Base-by-base conservation (phyloP, 2,797 vertebrate genomes). In the Tachyglossus aculeatus region DNA sequence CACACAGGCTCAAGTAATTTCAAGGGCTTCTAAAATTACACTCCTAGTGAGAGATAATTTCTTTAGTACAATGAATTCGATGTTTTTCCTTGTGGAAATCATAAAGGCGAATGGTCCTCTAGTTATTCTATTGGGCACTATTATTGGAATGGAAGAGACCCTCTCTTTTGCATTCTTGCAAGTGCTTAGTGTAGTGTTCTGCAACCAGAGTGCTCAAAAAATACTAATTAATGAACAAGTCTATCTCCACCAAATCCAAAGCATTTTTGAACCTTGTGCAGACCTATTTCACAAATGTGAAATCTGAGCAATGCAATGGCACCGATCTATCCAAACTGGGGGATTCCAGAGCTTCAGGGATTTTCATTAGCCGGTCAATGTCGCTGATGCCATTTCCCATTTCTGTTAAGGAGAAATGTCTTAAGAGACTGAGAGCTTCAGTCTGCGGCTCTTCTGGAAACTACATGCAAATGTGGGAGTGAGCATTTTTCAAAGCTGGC, bases 211-310 rank as follows among this genome's bases (percentile, higher is more conserved):
- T n/a, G n/a, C n/a, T n/a, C n/a, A n/a, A n/a, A n/a, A n/a, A n/a
- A n/a, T n/a, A n/a, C n/a, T 14, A 14, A 56, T 44, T 15, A 21
- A 7, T 51, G 3, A 32, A 51, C 19, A 33, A 50, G 31, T 19
- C 15, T 19, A 33, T 10, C 80, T 75, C 86, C 88, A 89, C 86
- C 88, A 88, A 89, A 87, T 78, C 70, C 85, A 85, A 74, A 11
- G 65, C 79, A 90, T 90, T 90, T 90, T 90, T 90, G 88, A 89
- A 81, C 77, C 54, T 63, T 85, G 74, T 78, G 82, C 72, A 83
- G 89, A 69, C 69, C 54, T 78, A 84, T 76, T 78, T 89, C 88
- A 86, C 86, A 77, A 76, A 88, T 80, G 80, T 84, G 77, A 70
- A 80, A 59, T 74, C 80, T 78, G 57, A 74, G 82, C 78, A 86